A percentile compares a stretch with the other conserved stretches of the same genome.
Evolutionary conservation across 2,888 invertebrate species (phyloP).

Genomic region (Eremobia ochroleuca): DNA sequence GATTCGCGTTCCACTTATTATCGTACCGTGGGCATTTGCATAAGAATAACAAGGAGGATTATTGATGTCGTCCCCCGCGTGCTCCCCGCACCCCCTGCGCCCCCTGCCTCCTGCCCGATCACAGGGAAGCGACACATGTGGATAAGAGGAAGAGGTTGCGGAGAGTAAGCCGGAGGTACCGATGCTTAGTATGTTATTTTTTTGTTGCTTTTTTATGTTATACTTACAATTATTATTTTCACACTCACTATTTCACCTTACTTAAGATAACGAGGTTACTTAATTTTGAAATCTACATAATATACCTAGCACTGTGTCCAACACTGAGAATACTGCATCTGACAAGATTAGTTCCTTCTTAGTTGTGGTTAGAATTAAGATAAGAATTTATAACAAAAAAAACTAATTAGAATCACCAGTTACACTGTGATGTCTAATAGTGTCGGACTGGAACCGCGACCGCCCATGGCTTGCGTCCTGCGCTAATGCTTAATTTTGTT

Average conservation of each 20-base stretch:
- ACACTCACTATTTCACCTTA: not conserved
- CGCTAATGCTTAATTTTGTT: constrained; percentile 88
- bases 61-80: constrained; percentile 84
- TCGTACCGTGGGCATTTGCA: constrained; percentile 90
- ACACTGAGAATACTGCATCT: not conserved
- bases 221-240: not conserved
- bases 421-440: not conserved
- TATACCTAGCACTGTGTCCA: too few relatives aligned
- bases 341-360: not conserved
- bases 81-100: constrained; percentile 48
- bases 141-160: constrained; percentile 58
- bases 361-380: not conserved
- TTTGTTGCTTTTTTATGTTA: not conserved
- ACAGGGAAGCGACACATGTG: constrained; percentile 46
- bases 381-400: not conserved
- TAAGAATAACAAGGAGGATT: constrained; percentile 91
- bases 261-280: not conserved
- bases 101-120: constrained; percentile 54
- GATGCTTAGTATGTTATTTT: not conserved
- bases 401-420: not conserved
- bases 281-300: not conserved
- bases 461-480: constrained; percentile 68
- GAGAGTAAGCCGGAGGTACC: not conserved
- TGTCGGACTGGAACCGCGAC: constrained; percentile 53
- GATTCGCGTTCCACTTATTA: constrained; percentile 90